Conservation (phyloP, 2,797 vertebrate species). For the Sphenopsis melanotis region DNA sequence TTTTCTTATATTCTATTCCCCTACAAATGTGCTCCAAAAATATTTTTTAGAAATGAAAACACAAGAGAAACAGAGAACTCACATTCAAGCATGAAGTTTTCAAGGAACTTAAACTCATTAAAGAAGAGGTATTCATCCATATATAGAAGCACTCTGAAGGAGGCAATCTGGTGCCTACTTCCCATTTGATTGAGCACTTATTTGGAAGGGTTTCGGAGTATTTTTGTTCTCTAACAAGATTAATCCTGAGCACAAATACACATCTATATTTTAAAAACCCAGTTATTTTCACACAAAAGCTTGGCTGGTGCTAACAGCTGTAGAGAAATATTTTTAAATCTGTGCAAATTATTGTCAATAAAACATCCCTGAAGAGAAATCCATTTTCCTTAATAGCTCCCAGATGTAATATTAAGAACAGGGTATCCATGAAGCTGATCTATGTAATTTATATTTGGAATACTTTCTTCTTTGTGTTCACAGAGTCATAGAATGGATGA, state of each 20-base stretch:
- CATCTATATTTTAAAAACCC: not conserved
- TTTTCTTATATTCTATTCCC: not conserved
- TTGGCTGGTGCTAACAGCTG: not conserved
- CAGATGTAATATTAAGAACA: not conserved
- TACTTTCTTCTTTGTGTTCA: not conserved
- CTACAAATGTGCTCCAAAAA: not conserved
- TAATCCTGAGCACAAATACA: not conserved
- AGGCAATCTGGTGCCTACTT: not conserved
- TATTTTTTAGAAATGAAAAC: not conserved
- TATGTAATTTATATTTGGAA: not conserved
- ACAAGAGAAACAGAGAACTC: not conserved
- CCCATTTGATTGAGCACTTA: not conserved
- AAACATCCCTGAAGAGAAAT: constrained; percentile 2
- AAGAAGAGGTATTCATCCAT: not conserved
- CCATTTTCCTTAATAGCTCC: not conserved
- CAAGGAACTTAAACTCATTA: not conserved
- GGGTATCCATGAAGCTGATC: not conserved
- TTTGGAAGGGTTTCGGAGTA: not conserved
- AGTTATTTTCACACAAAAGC: not conserved
- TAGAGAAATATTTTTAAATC: not conserved
- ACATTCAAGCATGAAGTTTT: not conserved
- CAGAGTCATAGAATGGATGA: not conserved
- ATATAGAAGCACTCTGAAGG: not conserved
- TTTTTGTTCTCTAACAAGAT: not conserved
- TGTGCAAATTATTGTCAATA: not conserved